Evolutionary conservation across 53 echinoderm and acorn worm genomes (phyloP).

Genomic region (Hippasteria phrygiana): DNA sequence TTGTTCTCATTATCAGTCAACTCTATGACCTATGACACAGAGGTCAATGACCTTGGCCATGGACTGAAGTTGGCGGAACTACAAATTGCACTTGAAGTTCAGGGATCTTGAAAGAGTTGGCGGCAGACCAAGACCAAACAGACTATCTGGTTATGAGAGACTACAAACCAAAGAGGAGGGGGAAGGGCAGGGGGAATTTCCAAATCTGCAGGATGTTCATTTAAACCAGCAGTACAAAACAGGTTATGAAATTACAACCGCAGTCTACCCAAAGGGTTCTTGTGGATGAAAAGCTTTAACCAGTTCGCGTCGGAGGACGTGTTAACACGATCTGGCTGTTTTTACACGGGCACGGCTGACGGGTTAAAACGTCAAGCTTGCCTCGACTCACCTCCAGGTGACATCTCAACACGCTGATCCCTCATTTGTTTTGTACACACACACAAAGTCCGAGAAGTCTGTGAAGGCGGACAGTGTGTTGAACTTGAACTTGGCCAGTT

Average conservation of each 20-base stretch:
- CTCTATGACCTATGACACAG: constrained; percentile 35
- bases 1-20: constrained; percentile 50
- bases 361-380: too few relatives aligned
- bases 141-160: not conserved
- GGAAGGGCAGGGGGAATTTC: not conserved
- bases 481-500: too few relatives aligned
- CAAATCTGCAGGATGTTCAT: constrained; percentile 17
- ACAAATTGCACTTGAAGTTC: constrained; percentile 41
- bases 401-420: too few relatives aligned
- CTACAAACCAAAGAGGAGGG: not conserved
- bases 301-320: too few relatives aligned
- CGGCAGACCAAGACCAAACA: not conserved
- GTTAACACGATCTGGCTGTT: too few relatives aligned
- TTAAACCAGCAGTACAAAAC: constrained; percentile 5
- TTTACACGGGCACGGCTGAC: too few relatives aligned
- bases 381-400: too few relatives aligned
- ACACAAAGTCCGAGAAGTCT: too few relatives aligned
- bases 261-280: too few relatives aligned
- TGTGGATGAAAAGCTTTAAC: too few relatives aligned
- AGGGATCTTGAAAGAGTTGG: constrained; percentile 7
- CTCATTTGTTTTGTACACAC: too few relatives aligned
- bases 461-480: too few relatives aligned
- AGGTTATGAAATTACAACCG: constrained; percentile 24
- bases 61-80: constrained; percentile 13
- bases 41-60: constrained; percentile 41